Base-by-base conservation (phyloP, 2,797 vertebrate species). In the Crax fasciolata region DNA sequence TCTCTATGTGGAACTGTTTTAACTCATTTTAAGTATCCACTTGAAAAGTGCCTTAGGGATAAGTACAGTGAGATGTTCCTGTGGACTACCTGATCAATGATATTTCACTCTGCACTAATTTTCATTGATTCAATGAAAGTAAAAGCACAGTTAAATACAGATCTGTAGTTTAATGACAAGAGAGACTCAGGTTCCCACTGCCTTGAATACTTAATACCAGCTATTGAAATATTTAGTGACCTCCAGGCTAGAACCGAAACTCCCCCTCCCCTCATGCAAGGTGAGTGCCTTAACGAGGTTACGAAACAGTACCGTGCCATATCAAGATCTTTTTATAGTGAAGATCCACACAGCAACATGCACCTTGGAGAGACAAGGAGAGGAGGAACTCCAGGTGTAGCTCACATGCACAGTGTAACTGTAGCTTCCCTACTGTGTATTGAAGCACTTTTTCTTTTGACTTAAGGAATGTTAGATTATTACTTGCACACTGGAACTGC, bases 221-320 rank as follows among this genome's bases (percentile, higher is more conserved):
- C 18, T 75, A 93, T 72, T 94, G 73, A 94, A 96, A 96, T 88
- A 94, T 90, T 96, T 88, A 95, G 79, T 19, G 28, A 27, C 70
- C 79, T 88, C 35, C 39, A 86, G 83, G 68, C 51, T 72, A 68
- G 61, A 89, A 66, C 49, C 4, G 30, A 67, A 84, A 66, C 44
- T 75, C 23, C 46, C 52, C 6, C n/a, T 79, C 41, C 57, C 5
- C 43, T 78, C 30, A 27, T 86, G 25, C 23, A 84, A 84, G 46
- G 19, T 79, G 21, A 87, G 49, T 27, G 11, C 13, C 46, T 83
- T 72, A 78, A 81, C 68, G 43, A 75, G 70, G 46, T 75, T 85
- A 68, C 72, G 35, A 55, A 94, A 44, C 5, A 84, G 11, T 14
- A n/a, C 28, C 24, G 25, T 51, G 20, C n/a, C 38, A 39, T 39